These are phyloP conservation scores for Amphipyra berbera DNA, from an alignment of 2,888 invertebrate genomes.

Conservation along the genomic window DNA sequence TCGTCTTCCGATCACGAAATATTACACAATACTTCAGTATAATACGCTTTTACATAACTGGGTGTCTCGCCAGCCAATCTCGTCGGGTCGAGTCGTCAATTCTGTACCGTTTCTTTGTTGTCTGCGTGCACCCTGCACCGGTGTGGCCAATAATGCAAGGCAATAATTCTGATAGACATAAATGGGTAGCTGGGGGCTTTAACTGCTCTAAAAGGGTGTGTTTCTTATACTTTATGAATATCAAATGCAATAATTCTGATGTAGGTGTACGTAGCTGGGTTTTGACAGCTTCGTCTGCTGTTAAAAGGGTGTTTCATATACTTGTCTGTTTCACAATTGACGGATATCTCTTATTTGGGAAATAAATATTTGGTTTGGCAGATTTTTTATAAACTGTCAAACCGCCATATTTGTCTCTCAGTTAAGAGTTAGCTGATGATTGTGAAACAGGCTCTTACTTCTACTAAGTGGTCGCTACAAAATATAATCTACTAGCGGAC, in stretches of 20 bases:
- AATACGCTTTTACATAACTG: slow-evolving; percentile 9
- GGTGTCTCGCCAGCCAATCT: slow-evolving; percentile 45
- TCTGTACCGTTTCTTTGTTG: slow-evolving; percentile 60
- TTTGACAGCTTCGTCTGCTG: too few relatives aligned
- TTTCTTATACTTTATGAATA: slow-evolving; percentile 2
- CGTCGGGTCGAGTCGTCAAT: slow-evolving; percentile 21
- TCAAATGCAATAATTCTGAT: background rate
- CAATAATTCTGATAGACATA: slow-evolving; percentile 20
- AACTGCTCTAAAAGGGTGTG: slow-evolving; percentile 11
- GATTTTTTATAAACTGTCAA: too few relatives aligned
- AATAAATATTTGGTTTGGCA: too few relatives aligned
- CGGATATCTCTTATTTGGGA: too few relatives aligned
- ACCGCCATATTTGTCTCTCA: too few relatives aligned
- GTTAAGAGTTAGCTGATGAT: too few relatives aligned
- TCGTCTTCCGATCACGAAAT: background rate
- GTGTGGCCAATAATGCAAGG: slow-evolving; percentile 26
- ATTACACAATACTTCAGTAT: background rate
- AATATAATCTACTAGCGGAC: too few relatives aligned
- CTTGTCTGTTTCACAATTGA: too few relatives aligned
- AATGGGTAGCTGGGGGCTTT: slow-evolving; percentile 18
- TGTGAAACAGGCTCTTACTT: too few relatives aligned
- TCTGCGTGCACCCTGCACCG: slow-evolving; percentile 50
- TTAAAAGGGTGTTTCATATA: too few relatives aligned
- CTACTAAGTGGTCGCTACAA: too few relatives aligned
- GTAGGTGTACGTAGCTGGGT: background rate